Evolutionary conservation across 2,888 invertebrate species (phyloP).

Genomic region (Parelbella ahira): DNA sequence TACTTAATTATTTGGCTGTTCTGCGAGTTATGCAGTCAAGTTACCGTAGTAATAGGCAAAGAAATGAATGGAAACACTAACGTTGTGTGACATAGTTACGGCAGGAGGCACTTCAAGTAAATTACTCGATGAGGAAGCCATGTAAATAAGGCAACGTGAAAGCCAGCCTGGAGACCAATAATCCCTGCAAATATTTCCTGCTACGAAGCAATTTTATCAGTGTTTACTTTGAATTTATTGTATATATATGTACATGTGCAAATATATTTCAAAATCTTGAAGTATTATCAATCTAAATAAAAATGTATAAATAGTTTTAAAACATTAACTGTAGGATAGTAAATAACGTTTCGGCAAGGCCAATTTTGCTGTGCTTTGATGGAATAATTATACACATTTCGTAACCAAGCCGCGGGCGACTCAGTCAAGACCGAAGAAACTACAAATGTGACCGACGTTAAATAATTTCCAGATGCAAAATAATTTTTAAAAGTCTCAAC

Average conservation of each 20-base stretch:
- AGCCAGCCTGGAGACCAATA: neutral
- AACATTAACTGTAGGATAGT: too few species aligned
- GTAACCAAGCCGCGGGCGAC: constrained; percentile 8
- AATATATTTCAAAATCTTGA: too few species aligned
- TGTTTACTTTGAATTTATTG: too few species aligned
- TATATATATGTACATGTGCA: too few species aligned
- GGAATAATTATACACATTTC: constrained; percentile 3
- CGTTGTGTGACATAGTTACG: constrained; percentile 5
- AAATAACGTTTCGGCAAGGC: constrained; percentile 2
- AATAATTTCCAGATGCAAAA: constrained; percentile 33
- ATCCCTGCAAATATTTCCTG: neutral
- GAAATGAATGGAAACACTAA: too few species aligned
- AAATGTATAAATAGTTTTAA: too few species aligned
- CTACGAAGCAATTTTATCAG: too few species aligned
- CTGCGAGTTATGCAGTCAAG: too few species aligned
- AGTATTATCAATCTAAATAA: too few species aligned
- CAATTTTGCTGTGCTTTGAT: neutral
- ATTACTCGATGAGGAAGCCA: constrained; percentile 6
- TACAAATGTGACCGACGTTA: constrained; percentile 25
- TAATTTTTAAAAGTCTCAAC: constrained; percentile 35
- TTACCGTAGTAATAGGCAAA: too few species aligned
- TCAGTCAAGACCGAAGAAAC: constrained; percentile 29
- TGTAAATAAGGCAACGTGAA: constrained; percentile 4
- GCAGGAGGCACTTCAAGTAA: constrained; percentile 9
- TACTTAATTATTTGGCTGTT: too few species aligned